A percentile compares a stretch with the other conserved stretches of the same genome.
Evolutionary conservation across 2,797 vertebrate genomes (phyloP).

Genomic region (Miichthys miiuy): DNA sequence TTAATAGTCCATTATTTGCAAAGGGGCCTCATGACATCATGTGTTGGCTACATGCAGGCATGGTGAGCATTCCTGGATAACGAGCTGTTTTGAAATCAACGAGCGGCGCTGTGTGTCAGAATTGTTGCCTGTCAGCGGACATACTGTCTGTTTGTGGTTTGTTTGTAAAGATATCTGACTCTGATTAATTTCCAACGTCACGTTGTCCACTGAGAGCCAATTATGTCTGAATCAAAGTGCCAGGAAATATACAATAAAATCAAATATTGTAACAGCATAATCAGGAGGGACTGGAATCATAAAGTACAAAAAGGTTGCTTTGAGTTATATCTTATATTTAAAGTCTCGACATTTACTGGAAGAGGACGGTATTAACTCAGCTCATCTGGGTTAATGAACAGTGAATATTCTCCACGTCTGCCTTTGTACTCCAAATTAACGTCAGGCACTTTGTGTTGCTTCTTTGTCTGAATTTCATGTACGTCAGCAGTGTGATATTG

Average conservation of each 20-base stretch:
- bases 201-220: constrained; percentile 17
- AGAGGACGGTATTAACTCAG: background rate
- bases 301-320: background rate
- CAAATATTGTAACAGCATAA: background rate
- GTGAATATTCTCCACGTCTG: background rate
- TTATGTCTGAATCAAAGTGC: constrained; percentile 3
- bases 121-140: constrained; percentile 31
- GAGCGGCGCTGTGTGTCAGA: constrained; percentile 33
- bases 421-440: background rate
- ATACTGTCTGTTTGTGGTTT: constrained; percentile 36
- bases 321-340: background rate
- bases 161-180: constrained; percentile 37
- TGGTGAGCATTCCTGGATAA: constrained; percentile 69
- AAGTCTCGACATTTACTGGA: background rate
- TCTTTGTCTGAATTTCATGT: background rate
- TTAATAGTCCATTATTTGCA: constrained; percentile 61
- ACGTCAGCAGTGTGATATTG: background rate
- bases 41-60: constrained; percentile 44
- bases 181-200: constrained; percentile 23
- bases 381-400: background rate
- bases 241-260: constrained; percentile 8
- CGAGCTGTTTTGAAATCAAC: constrained; percentile 62
- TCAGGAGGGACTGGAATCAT: background rate
- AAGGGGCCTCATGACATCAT: constrained; percentile 71
- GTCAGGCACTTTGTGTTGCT: background rate